phyloP scores from a whole-genome alignment of 2,113 vertebrate species.

The Ailurus styani region DNA sequence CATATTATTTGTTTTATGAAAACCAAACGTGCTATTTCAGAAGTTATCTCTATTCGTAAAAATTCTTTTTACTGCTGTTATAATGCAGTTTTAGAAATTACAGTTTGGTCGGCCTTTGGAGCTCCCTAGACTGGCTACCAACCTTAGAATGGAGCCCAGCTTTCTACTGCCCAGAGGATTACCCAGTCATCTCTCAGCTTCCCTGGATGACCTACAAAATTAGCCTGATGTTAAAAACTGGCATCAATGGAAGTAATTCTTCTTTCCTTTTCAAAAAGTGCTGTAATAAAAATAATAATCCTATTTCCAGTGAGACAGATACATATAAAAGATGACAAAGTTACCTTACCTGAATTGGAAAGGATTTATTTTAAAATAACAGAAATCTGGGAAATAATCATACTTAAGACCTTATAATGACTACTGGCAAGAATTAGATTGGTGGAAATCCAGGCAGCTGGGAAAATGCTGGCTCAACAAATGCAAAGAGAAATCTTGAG shows the following conservation, averaged over 20 bases:
- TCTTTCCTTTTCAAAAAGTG: background rate
- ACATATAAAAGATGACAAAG: constrained; percentile 7
- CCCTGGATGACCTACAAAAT: background rate
- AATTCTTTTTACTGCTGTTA: background rate
- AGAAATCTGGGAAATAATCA: constrained; percentile 27
- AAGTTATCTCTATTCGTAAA: constrained; percentile 17
- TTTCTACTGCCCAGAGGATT: background rate
- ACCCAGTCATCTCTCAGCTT: background rate
- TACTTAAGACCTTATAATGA: background rate
- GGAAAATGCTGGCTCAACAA: background rate
- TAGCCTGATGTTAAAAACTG: background rate
- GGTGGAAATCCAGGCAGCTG: background rate
- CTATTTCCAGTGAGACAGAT: background rate
- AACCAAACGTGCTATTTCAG: background rate
- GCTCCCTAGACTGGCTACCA: background rate
- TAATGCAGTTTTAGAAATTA: background rate
- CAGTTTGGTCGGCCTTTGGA: background rate
- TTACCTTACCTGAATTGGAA: background rate
- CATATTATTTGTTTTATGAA: constrained; percentile 20
- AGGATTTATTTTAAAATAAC: constrained; percentile 22
- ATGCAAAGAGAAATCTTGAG: background rate
- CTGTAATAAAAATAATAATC: constrained; percentile 51
- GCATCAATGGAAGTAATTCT: background rate
- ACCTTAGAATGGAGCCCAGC: background rate
- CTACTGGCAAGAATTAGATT: background rate